Percentiles rank a stretch among this genome's conserved stretches.
Evolutionary conservation across 2,113 vertebrate genomes (phyloP).

Genomic region (Ascaphus truei): DNA sequence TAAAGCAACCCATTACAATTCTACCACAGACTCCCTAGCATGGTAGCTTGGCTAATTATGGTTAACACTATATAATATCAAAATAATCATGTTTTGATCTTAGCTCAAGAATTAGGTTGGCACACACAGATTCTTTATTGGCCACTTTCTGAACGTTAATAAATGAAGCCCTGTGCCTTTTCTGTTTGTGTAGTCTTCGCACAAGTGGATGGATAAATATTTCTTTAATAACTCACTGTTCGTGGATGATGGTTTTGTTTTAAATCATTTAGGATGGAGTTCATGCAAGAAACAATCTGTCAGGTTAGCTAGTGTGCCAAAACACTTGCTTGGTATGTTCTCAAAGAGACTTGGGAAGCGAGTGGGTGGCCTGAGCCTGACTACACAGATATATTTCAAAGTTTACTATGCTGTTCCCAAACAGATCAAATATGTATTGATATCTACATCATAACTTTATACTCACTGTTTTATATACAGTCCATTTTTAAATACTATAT

Average conservation of each 20-base stretch:
- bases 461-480: constrained; percentile 10
- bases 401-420: constrained; percentile 68
- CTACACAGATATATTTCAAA: constrained; percentile 64
- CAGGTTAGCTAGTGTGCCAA: constrained; percentile 59
- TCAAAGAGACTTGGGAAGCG: constrained; percentile 46
- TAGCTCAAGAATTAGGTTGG: neutral
- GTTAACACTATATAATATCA: neutral
- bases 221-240: constrained; percentile 35
- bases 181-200: constrained; percentile 28
- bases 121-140: neutral
- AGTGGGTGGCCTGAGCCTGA: constrained; percentile 71
- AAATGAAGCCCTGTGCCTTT: neutral
- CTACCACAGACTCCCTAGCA: neutral
- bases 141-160: constrained; percentile 3
- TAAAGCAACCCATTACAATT: too few species aligned
- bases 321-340: constrained; percentile 52
- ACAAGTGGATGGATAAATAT: constrained; percentile 37
- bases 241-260: constrained; percentile 34
- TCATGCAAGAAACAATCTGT: constrained; percentile 47
- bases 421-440: constrained; percentile 51
- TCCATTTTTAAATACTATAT: neutral
- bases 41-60: neutral
- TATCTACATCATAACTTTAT: constrained; percentile 21
- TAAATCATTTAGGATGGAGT: constrained; percentile 41
- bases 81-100: neutral